Evolutionary conservation across 2,113 vertebrate species (phyloP).

Genomic region (Syngnathus typhle): DNA sequence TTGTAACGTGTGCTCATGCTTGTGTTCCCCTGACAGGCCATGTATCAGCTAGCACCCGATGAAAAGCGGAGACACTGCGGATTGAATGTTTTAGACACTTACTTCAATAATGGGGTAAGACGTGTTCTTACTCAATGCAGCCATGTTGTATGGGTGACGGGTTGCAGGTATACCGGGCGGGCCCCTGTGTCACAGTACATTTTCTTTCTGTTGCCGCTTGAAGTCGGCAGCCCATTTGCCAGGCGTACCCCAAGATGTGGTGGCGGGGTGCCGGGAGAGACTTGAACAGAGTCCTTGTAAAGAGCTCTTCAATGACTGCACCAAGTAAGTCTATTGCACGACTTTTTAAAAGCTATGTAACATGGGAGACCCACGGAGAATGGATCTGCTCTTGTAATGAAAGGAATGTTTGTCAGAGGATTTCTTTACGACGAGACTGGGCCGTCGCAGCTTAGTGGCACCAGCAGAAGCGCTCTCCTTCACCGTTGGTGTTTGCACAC

Average conservation of each 20-base stretch:
- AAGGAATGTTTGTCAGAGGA: not conserved
- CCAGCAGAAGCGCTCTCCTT: constrained; percentile 15
- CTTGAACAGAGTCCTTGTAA: constrained; percentile 78
- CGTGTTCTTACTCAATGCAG: not conserved
- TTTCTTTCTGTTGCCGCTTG: constrained; percentile 20
- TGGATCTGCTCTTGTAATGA: constrained; percentile 4
- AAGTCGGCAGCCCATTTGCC: constrained; percentile 74
- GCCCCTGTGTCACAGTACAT: not conserved
- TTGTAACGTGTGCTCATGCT: constrained; percentile 8
- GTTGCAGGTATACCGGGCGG: not conserved
- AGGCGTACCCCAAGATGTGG: constrained; percentile 74
- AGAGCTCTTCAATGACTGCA: constrained; percentile 82
- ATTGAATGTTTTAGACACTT: constrained; percentile 76
- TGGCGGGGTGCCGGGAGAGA: constrained; percentile 72
- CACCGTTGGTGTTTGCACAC: constrained; percentile 24
- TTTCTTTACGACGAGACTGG: constrained; percentile 3
- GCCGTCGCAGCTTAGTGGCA: constrained; percentile 13
- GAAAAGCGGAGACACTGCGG: constrained; percentile 79
- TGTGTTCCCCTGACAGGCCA: constrained; percentile 65
- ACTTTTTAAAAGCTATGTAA: not conserved
- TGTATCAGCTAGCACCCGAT: constrained; percentile 82
- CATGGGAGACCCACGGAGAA: not conserved
- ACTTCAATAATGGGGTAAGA: constrained; percentile 82
- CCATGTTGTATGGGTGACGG: not conserved
- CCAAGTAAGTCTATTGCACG: constrained; percentile 69